Evolutionary conservation across 2,888 invertebrate genomes (phyloP).

Genomic region (Acronicta leporina): DNA sequence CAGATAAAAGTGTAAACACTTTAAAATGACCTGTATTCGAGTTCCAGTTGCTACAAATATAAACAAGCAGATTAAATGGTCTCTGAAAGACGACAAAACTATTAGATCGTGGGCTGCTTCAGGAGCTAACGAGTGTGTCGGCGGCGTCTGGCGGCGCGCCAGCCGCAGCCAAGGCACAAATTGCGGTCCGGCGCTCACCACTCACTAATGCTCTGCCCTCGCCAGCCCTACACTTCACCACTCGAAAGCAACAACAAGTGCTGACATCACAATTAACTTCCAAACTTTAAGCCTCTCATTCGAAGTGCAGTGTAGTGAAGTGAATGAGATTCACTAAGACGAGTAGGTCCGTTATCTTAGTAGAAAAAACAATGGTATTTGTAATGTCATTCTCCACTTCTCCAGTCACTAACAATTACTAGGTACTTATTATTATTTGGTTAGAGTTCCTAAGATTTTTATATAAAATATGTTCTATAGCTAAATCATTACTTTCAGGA

Average conservation of each 20-base stretch:
- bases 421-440: too few relatives aligned
- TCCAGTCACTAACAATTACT: too few relatives aligned
- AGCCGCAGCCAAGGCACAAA: constrained; percentile 71
- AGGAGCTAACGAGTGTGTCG: constrained; percentile 78
- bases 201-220: constrained; percentile 46
- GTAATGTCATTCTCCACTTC: too few relatives aligned
- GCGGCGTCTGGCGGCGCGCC: constrained; percentile 73
- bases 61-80: constrained; percentile 78
- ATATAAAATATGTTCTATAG: constrained; percentile 12
- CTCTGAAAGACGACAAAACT: constrained; percentile 77
- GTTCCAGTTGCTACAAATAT: constrained; percentile 67
- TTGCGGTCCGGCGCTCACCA: constrained; percentile 66
- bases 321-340: constrained; percentile 12
- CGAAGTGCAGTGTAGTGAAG: too few relatives aligned
- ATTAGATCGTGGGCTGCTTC: constrained; percentile 77
- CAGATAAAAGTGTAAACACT: constrained; percentile 50
- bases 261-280: constrained; percentile 49
- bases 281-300: constrained; percentile 24
- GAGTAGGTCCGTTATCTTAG: constrained; percentile 2
- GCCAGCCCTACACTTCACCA: constrained; percentile 46
- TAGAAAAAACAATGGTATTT: too few relatives aligned
- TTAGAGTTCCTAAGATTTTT: too few relatives aligned
- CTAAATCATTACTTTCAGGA: constrained; percentile 3
- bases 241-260: constrained; percentile 72
- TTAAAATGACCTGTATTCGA: constrained; percentile 57